Conservation (phyloP, 2,888 invertebrate species). For the Camptogramma bilineatum region DNA sequence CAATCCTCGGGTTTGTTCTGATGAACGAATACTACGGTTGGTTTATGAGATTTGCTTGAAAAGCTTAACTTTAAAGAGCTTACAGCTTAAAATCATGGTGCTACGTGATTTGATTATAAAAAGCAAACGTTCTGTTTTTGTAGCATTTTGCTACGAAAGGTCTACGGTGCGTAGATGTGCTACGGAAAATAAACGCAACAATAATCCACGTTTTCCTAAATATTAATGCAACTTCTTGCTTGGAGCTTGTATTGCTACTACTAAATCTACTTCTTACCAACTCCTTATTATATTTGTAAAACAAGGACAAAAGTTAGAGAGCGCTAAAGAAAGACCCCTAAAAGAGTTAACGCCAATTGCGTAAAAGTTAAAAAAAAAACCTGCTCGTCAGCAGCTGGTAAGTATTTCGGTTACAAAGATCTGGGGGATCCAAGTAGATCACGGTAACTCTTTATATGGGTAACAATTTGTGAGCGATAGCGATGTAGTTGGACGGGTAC, state of each 20-base stretch:
- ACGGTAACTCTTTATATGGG: conserved; percentile 55
- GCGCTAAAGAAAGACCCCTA: conserved; percentile 52
- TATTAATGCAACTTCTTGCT: neutral
- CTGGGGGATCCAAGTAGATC: conserved; percentile 64
- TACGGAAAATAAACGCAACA: conserved; percentile 8
- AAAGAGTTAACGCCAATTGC: conserved; percentile 58
- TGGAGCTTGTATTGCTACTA: neutral
- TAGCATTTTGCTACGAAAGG: conserved; percentile 7
- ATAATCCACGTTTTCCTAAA: too few species aligned
- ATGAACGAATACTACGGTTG: too few species aligned
- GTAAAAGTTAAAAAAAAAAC: conserved; percentile 69
- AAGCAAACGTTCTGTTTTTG: conserved; percentile 2
- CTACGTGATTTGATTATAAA: neutral
- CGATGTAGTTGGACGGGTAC: conserved; percentile 13
- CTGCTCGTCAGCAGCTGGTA: conserved; percentile 58
- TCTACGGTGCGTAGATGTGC: conserved; percentile 15
- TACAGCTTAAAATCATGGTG: too few species aligned
- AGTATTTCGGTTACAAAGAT: conserved; percentile 74
- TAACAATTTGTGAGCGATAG: conserved; percentile 41
- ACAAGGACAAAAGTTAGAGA: conserved; percentile 21
- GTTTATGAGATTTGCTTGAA: too few species aligned
- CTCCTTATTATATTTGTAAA: conserved; percentile 18
- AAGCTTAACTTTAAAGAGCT: too few species aligned
- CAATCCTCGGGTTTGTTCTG: neutral
- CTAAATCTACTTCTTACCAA: neutral